phyloP scores from a whole-genome alignment of 2,113 vertebrate genomes.

The Pleuronectes platessa region DNA sequence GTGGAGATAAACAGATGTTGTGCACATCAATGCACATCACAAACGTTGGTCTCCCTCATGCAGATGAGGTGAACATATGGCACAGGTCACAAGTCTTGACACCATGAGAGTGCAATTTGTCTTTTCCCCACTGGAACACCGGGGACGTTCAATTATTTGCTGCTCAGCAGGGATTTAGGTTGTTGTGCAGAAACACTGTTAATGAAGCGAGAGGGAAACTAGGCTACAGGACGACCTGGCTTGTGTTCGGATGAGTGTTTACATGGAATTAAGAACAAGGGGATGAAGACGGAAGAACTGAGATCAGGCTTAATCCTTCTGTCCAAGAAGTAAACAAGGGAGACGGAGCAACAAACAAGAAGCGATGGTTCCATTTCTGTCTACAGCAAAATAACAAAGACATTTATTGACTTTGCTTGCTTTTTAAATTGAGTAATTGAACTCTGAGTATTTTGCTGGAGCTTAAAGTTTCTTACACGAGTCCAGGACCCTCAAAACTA shows the following conservation, averaged over 20 bases:
- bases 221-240: constrained; percentile 66
- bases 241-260: constrained; percentile 68
- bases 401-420: not conserved
- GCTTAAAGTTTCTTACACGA: constrained; percentile 1
- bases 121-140: constrained; percentile 22
- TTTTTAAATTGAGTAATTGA: not conserved
- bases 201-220: constrained; percentile 65
- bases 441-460: not conserved
- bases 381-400: not conserved
- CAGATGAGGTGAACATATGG: constrained; percentile 11
- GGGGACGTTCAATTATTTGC: constrained; percentile 48
- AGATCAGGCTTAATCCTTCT: constrained; percentile 65
- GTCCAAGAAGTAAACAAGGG: constrained; percentile 60
- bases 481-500: not conserved
- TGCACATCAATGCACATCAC: not conserved
- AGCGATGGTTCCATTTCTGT: constrained; percentile 15
- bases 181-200: constrained; percentile 45
- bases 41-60: not conserved
- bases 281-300: constrained; percentile 56
- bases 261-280: constrained; percentile 73
- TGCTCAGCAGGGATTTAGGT: constrained; percentile 57
- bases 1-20: not conserved
- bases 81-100: constrained; percentile 40
- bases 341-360: constrained; percentile 35
- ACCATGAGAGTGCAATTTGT: not conserved